phyloP scores from a whole-genome alignment of 2,113 vertebrate genomes.

The Gymnorhina tibicen region DNA sequence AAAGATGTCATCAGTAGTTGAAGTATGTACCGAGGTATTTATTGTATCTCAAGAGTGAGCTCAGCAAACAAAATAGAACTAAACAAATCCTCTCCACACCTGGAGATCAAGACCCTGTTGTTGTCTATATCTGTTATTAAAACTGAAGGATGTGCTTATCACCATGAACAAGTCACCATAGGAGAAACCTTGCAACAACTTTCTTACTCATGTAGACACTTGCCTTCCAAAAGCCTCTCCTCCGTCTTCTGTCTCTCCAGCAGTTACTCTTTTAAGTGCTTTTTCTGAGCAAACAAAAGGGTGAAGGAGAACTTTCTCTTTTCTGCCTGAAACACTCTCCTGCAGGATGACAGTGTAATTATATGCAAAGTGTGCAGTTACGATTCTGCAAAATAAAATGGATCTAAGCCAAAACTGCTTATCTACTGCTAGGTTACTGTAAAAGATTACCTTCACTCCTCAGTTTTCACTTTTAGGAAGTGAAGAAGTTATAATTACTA shows the following conservation, averaged over 20 bases:
- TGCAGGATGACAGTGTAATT: neutral
- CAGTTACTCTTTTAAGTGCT: neutral
- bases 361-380: neutral
- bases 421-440: neutral
- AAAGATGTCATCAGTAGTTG: neutral
- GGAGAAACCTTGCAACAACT: neutral
- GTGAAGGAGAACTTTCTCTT: neutral
- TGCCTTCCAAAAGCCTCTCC: neutral
- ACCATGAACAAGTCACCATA: neutral
- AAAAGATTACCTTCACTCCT: neutral
- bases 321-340: neutral
- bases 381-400: neutral
- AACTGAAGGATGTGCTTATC: neutral
- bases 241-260: neutral
- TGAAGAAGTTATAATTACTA: neutral
- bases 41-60: neutral
- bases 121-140: neutral
- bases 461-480: neutral
- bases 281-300: neutral
- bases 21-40: neutral
- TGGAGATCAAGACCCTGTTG: neutral
- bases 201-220: neutral
- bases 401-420: neutral
- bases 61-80: neutral
- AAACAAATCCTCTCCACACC: neutral